Evolutionary conservation across 2,113 vertebrate genomes (phyloP).

Genomic region (Pseudonaja textilis): DNA sequence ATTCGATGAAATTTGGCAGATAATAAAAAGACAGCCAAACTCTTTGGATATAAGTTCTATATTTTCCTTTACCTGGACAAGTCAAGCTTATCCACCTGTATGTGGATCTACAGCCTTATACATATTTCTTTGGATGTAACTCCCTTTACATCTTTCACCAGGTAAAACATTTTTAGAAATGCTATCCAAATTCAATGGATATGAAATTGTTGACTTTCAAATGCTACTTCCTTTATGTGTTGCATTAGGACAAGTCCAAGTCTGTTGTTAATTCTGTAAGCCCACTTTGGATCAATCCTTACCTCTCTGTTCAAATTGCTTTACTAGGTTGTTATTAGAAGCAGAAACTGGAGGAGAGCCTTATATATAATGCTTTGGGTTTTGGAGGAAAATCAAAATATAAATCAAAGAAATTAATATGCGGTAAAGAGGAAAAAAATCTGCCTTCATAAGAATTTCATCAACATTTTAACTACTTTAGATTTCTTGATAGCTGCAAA

Average conservation of each 20-base stretch:
- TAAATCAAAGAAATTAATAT: neutral
- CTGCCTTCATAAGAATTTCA: neutral
- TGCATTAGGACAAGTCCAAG: neutral
- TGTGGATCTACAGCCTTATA: neutral
- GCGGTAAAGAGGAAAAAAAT: neutral
- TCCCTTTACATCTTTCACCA: neutral
- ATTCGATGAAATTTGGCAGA: neutral
- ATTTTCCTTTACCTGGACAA: slow-evolving; percentile 40
- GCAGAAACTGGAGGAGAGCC: neutral
- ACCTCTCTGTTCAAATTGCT: neutral
- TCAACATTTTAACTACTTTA: neutral
- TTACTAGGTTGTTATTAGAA: neutral
- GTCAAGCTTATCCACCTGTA: slow-evolving; percentile 9
- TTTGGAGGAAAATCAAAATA: neutral
- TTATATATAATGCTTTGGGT: neutral
- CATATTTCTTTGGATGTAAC: neutral
- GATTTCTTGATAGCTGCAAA: neutral
- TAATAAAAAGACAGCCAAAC: slow-evolving; percentile 12
- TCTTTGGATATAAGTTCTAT: slow-evolving; percentile 37
- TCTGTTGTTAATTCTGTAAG: neutral
- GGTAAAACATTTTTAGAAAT: neutral
- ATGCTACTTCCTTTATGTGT: neutral
- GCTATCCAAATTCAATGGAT: neutral
- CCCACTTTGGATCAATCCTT: neutral
- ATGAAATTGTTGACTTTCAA: neutral